Evolutionary conservation across 2,113 vertebrate genomes (phyloP).

Genomic region (Hydrochoerus hydrochaeris): DNA sequence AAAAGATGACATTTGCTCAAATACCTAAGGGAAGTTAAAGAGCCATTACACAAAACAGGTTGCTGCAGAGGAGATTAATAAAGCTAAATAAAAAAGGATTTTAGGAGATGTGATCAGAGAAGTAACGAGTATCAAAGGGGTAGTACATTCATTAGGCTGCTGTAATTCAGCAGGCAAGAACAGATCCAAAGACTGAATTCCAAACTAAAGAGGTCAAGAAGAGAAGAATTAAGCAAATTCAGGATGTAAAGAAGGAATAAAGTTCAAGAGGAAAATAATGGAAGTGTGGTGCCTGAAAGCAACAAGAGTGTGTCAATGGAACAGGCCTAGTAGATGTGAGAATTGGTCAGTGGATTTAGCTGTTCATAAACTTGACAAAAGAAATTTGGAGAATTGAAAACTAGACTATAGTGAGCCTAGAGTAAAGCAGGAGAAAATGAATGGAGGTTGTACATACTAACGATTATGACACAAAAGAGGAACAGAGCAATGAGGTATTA

Average conservation of each 20-base stretch:
- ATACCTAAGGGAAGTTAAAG: neutral
- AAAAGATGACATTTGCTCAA: neutral
- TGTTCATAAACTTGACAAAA: neutral
- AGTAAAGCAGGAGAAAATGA: neutral
- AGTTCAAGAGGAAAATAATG: neutral
- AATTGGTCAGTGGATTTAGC: neutral
- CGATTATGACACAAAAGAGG: neutral
- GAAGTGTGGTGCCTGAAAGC: neutral
- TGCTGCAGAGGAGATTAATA: neutral
- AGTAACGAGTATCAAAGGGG: neutral
- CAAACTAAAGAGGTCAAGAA: neutral
- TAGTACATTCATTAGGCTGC: neutral
- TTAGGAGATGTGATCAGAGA: neutral
- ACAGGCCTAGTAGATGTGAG: neutral
- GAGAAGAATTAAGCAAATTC: neutral
- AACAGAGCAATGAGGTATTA: neutral
- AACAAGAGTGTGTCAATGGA: neutral
- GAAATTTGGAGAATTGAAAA: neutral
- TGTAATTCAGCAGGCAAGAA: neutral
- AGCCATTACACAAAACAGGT: neutral
- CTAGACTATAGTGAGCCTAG: neutral
- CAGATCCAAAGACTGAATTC: conserved; percentile 15
- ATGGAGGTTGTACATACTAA: neutral
- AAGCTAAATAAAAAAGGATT: neutral
- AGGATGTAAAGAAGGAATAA: neutral